Base-by-base conservation (phyloP, 1,140 invertebrate species). In the Brachionus sp. region DNA sequence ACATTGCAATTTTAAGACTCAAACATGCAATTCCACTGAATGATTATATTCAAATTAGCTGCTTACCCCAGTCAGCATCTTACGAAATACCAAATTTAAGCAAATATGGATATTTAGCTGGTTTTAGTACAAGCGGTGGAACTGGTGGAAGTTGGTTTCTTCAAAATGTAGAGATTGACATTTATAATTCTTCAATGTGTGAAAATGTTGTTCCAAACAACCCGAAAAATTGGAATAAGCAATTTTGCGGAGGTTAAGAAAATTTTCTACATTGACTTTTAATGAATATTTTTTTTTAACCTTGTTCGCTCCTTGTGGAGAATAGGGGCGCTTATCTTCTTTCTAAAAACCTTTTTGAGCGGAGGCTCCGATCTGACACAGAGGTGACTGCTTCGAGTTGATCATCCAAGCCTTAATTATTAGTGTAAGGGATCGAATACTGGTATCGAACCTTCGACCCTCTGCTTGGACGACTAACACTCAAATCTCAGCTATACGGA, bases 141-240 rank as follows among this genome's bases (percentile, higher is more conserved):
- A 42, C 77, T 23, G 6, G 25, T 13, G 77, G 77, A n/a, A 33
- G 9, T 9, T 42, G 77, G 46, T 16, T 10, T 62, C 12, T 80
- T 1, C 46, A 62, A 39, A 66, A 80, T 80, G 35, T 13, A 5
- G 25, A 39, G 37, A 2, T 80, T 33, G 23, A 80, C 16, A 16
- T 80, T 25, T 80, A 29, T 44, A 80, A 80, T 25, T 62, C 46
- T 10, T 80, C 77, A 57, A 80, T 80, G 77, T 80, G 77, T 25
- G 10, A 57, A 42, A 44, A 42, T 13, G 62, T 80, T 57, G 13
- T 5, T 19, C 35, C 46, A 25, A 44, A 62, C 37, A 80, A 80
- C 3, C 23, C 77, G 23, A 57, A 66, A 62, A 66, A 80, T 66
- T 80, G 77, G 77, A 37, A 80, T 4, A 39, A 23, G n/a, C 77